Conservation (phyloP, 2,888 invertebrate species). For the Parnassius smintheus region DNA sequence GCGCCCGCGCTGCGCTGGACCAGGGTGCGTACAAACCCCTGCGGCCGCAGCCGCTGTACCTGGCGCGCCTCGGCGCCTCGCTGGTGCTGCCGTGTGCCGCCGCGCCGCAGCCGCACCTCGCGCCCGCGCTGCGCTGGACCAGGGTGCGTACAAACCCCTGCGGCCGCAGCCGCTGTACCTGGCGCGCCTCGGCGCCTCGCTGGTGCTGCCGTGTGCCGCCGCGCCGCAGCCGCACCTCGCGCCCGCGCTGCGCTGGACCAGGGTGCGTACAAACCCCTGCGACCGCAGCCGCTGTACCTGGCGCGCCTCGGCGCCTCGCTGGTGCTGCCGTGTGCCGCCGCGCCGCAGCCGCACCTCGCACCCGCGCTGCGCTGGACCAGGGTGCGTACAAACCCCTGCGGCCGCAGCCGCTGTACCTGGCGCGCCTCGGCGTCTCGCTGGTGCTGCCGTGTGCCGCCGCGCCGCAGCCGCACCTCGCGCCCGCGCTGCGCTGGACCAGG, state of each 20-base stretch:
- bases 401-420: conserved; percentile 91
- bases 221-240: conserved; percentile 81
- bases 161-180: conserved; percentile 93
- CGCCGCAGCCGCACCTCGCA: conserved; percentile 80
- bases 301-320: conserved; percentile 89
- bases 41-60: conserved; percentile 91
- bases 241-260: conserved; percentile 45
- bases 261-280: conserved; percentile 64
- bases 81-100: conserved; percentile 92
- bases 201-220: conserved; percentile 92
- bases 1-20: conserved; percentile 46
- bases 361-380: conserved; percentile 47
- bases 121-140: conserved; percentile 45
- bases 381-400: conserved; percentile 80
- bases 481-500: conserved; percentile 47
- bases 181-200: conserved; percentile 88
- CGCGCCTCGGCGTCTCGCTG: conserved; percentile 89
- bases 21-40: conserved; percentile 55
- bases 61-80: conserved; percentile 89
- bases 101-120: conserved; percentile 81
- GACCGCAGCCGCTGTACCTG: conserved; percentile 92
- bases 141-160: conserved; percentile 55
- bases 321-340: conserved; percentile 90
- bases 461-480: conserved; percentile 79
- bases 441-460: conserved; percentile 91